Evolutionary conservation across 2,888 invertebrate species (phyloP).

Genomic region (Eilema griseolum): DNA sequence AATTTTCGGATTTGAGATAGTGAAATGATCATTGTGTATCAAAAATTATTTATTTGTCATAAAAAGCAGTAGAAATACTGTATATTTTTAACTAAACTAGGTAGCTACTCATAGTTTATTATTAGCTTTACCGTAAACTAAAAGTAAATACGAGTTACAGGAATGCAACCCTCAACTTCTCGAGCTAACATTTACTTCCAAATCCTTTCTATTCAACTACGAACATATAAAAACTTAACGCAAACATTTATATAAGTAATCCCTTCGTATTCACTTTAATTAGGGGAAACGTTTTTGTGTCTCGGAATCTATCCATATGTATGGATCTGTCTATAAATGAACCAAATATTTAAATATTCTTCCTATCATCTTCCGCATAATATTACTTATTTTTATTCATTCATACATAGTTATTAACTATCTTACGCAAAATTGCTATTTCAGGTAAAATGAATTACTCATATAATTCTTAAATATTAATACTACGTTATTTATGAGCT

Average conservation of each 20-base stretch:
- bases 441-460: not conserved
- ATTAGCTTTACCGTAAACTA: no score
- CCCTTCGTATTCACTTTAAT: not conserved
- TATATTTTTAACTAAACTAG: not conserved
- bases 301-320: not conserved
- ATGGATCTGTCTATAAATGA: not conserved
- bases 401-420: not conserved
- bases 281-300: not conserved
- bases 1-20: not conserved
- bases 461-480: no score
- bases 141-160: no score
- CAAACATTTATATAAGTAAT: not conserved
- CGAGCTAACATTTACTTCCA: not conserved
- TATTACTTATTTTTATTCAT: not conserved
- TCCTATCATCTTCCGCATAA: not conserved
- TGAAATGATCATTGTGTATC: not conserved
- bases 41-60: not conserved
- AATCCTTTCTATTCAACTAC: not conserved
- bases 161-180: not conserved
- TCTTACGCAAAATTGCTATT: not conserved
- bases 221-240: not conserved
- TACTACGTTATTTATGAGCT: no score
- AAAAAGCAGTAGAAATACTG: not conserved
- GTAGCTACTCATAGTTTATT: not conserved
- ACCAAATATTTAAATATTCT: conserved; percentile 1